Base-by-base conservation (phyloP, 2,113 vertebrate genomes). In the Nansenia antarctica region DNA sequence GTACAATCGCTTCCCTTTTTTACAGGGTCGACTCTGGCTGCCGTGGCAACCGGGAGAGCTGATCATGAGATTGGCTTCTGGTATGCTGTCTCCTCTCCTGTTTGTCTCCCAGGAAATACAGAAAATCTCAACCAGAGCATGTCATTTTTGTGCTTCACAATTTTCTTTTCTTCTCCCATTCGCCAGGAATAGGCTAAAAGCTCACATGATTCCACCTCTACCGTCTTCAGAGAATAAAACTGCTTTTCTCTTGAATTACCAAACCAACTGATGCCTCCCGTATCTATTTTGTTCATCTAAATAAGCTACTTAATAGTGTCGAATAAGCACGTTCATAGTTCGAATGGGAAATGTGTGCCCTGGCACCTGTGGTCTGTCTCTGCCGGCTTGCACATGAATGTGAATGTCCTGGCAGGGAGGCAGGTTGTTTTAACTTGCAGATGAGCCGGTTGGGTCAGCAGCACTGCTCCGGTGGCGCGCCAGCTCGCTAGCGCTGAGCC, bases 351-450 rank as follows among this genome's bases (percentile, higher is more conserved):
- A 45, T 59, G 78, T 79, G 79, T 85, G 78, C 82, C 70, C 72
- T 79, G 81, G 88, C 89, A 90, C 90, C 89, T 90, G 87, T 86
- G 85, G 81, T 79, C 88, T 62, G 67, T 29, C 74, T 84, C 74
- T 84, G 80, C 70, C 85, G 86, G 81, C 86, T 88, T 84, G 79
- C 86, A 84, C 85, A 87, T 89, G 85, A 89, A 87, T 87, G 87
- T 89, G 89, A 89, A 87, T 85, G 86, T 74, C 77, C 80, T 74
- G 75, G 78, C 67, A 37, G 78, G 72, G 70, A 24, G 59, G 77
- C 0, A 69, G 67, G 79, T 78, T 88, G 75, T 86, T 90, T 91
- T 90, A 90, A 90, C 87, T 91, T 91, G 89, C 89, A 91, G 90
- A 91, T 91, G 87, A 91, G 86, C 85, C 77, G 45, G 80, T 77